Evolutionary conservation across 2,888 invertebrate species (phyloP).

Genomic region (Sesia apiformis): DNA sequence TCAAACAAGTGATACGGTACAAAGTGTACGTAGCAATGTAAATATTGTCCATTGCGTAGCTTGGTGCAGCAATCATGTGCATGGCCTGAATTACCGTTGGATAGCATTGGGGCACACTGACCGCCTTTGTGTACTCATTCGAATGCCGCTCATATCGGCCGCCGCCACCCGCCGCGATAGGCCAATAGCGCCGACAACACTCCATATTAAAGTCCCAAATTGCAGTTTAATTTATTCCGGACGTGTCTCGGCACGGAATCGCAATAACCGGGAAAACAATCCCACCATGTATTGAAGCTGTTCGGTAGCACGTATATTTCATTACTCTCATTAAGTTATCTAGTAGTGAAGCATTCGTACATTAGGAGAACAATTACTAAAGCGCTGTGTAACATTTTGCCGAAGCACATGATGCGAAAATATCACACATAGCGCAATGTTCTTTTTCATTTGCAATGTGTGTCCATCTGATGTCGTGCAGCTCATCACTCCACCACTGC

Average conservation of each 20-base stretch:
- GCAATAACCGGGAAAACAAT: conserved; percentile 69
- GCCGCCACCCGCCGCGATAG: conserved; percentile 46
- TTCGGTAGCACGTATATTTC: conserved; percentile 35
- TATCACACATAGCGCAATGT: too few relatives aligned
- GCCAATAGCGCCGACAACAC: conserved; percentile 64
- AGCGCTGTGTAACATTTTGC: too few relatives aligned
- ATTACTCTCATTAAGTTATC: neutral
- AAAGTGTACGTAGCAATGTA: neutral
- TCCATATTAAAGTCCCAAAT: conserved; percentile 71
- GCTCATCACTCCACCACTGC: too few relatives aligned
- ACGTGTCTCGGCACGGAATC: conserved; percentile 71
- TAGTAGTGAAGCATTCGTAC: too few relatives aligned
- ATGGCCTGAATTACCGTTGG: conserved; percentile 50
- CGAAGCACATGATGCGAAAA: too few relatives aligned
- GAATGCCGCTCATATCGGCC: conserved; percentile 62
- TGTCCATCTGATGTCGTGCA: too few relatives aligned
- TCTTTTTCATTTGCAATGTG: too few relatives aligned
- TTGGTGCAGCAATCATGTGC: conserved; percentile 24
- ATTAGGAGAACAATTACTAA: too few relatives aligned
- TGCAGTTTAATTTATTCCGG: conserved; percentile 72
- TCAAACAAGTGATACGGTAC: neutral
- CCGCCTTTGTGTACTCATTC: conserved; percentile 65
- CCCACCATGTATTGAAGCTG: conserved; percentile 51
- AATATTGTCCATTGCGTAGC: neutral
- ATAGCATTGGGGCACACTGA: conserved; percentile 18